Evolutionary conservation across 2,113 vertebrate genomes (phyloP).

Genomic region (Sylvilagus bachmani): DNA sequence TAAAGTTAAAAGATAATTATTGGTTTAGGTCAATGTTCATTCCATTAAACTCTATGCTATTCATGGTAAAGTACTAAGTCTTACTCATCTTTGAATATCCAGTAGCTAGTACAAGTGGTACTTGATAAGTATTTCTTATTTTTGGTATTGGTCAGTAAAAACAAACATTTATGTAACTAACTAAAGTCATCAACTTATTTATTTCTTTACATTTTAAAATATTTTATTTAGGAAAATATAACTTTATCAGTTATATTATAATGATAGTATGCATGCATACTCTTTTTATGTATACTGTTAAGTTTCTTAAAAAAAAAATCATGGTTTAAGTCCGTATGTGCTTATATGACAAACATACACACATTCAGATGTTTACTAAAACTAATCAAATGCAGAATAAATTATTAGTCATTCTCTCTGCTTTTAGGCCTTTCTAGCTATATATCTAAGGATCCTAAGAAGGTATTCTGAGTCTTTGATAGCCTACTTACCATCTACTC

Average conservation of each 20-base stretch:
- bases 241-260: neutral
- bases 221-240: conserved; percentile 40
- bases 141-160: neutral
- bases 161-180: neutral
- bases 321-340: no score
- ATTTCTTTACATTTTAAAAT: no score
- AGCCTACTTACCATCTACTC: neutral
- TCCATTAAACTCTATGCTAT: neutral
- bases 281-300: neutral
- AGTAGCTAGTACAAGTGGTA: neutral
- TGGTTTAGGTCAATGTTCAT: no score
- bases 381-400: neutral
- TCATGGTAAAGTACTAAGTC: neutral
- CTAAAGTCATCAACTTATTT: neutral
- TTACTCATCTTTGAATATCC: neutral
- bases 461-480: neutral
- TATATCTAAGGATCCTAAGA: neutral
- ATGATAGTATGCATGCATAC: neutral
- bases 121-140: neutral
- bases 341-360: neutral
- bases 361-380: neutral
- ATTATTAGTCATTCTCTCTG: neutral
- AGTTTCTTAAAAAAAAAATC: neutral
- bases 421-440: neutral
- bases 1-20: neutral